These are phyloP conservation scores for Prionailurus viverrinus DNA, from an alignment of 2,113 vertebrate genomes.

Conservation along the genomic window DNA sequence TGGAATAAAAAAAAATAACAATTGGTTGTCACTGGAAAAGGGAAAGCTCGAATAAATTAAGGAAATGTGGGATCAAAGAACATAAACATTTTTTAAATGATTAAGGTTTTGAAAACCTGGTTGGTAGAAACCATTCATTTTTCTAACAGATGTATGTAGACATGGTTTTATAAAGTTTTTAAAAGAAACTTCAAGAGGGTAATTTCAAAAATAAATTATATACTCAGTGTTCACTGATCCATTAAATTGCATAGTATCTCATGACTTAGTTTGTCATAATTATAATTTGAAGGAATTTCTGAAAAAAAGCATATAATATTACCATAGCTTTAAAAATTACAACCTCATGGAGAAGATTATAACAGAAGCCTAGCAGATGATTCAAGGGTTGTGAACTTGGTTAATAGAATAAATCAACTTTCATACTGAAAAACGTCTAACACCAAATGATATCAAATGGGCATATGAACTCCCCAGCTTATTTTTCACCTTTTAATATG, in stretches of 20 bases:
- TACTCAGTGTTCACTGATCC: slow-evolving; percentile 27
- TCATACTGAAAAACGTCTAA: not conserved
- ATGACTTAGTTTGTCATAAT: slow-evolving; percentile 49
- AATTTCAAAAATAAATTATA: slow-evolving; percentile 59
- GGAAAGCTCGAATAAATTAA: not conserved
- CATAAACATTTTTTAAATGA: slow-evolving; percentile 3
- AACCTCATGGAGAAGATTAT: not conserved
- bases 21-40: not conserved
- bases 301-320: slow-evolving; percentile 14
- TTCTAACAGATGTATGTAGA: slow-evolving; percentile 52
- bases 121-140: slow-evolving; percentile 56
- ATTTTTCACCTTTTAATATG: not conserved
- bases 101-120: slow-evolving; percentile 32
- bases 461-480: not conserved
- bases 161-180: not conserved
- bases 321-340: not conserved
- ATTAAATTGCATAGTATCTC: slow-evolving; percentile 59
- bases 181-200: slow-evolving; percentile 27
- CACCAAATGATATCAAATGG: not conserved
- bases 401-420: not conserved
- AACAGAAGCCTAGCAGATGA: not conserved
- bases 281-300: slow-evolving; percentile 55
- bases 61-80: not conserved
- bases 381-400: not conserved
- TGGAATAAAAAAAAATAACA: not conserved